phyloP scores from a whole-genome alignment of 2,888 invertebrate genomes.

The Quadriops clusia region DNA sequence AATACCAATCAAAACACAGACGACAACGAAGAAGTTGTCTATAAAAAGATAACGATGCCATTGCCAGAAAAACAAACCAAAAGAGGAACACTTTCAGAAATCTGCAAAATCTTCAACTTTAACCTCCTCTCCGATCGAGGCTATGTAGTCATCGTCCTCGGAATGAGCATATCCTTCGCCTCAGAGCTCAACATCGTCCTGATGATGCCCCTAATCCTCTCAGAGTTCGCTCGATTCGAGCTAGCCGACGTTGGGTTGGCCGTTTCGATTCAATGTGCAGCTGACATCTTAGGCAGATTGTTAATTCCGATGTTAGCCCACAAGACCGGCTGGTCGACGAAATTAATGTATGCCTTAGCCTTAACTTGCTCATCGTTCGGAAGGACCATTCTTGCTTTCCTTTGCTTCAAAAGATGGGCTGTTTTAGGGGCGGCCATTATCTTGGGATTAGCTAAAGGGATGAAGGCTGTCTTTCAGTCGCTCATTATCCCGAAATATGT shows the following conservation, averaged over 20 bases:
- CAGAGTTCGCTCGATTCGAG: slow-evolving; percentile 29
- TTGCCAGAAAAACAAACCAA: slow-evolving; percentile 13
- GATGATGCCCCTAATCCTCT: slow-evolving; percentile 37
- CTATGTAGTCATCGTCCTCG: slow-evolving; percentile 26
- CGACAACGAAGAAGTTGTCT: no score
- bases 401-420: slow-evolving; percentile 17
- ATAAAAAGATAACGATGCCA: slow-evolving; percentile 26
- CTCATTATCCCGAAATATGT: slow-evolving; percentile 33
- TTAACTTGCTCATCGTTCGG: slow-evolving; percentile 31
- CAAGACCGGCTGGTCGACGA: slow-evolving; percentile 26
- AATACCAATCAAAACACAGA: no score
- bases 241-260: slow-evolving; percentile 30
- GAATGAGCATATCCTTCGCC: slow-evolving; percentile 37
- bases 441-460: slow-evolving; percentile 33
- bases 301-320: slow-evolving; percentile 32
- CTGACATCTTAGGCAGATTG: slow-evolving; percentile 34
- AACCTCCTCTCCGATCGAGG: slow-evolving; percentile 28
- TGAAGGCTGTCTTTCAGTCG: slow-evolving; percentile 34
- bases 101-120: slow-evolving; percentile 28
- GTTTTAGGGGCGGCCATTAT: slow-evolving; percentile 24
- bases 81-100: slow-evolving; percentile 17
- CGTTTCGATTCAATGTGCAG: slow-evolving; percentile 32
- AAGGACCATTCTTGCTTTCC: slow-evolving; percentile 28
- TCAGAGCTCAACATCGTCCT: slow-evolving; percentile 38
- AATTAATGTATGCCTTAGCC: slow-evolving; percentile 31